A percentile compares a stretch with the other conserved stretches of the same genome.
Evolutionary conservation across 2,888 invertebrate species (phyloP).

Genomic region (Ptilodon capucinus): DNA sequence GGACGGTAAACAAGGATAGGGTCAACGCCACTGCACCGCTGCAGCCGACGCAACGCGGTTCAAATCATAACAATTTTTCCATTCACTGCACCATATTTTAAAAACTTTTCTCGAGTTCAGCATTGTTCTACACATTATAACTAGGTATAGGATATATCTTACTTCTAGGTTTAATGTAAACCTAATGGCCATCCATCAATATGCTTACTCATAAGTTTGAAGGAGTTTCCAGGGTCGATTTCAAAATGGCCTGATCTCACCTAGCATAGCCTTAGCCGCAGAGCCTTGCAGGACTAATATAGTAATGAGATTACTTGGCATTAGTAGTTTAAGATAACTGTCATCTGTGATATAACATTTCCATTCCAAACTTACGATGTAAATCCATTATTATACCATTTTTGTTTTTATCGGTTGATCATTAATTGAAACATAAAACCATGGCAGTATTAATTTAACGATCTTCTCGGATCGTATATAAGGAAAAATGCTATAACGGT

Average conservation of each 20-base stretch:
- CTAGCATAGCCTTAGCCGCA: too few species aligned
- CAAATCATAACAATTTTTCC: constrained; percentile 21
- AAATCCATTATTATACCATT: neutral
- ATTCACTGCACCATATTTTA: constrained; percentile 1
- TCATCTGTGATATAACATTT: too few species aligned
- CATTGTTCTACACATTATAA: too few species aligned
- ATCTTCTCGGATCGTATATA: neutral
- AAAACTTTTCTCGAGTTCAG: neutral
- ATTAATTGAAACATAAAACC: neutral
- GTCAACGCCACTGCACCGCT: constrained; percentile 56
- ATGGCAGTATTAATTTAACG: neutral
- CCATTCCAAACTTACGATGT: neutral
- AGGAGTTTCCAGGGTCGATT: too few species aligned
- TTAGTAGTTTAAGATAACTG: too few species aligned
- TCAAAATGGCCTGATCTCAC: too few species aligned
- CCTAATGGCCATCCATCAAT: too few species aligned
- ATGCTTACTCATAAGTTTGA: too few species aligned
- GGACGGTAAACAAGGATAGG: constrained; percentile 65
- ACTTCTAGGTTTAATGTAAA: too few species aligned
- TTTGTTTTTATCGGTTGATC: neutral
- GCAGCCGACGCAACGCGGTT: constrained; percentile 22
- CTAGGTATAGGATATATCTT: too few species aligned
- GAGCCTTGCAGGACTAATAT: too few species aligned
- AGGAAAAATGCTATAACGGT: neutral
- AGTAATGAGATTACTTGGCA: too few species aligned